These are phyloP conservation scores for Sarcophaga rosellei DNA, from an alignment of 2,888 invertebrate genomes.

Conservation along the genomic window DNA sequence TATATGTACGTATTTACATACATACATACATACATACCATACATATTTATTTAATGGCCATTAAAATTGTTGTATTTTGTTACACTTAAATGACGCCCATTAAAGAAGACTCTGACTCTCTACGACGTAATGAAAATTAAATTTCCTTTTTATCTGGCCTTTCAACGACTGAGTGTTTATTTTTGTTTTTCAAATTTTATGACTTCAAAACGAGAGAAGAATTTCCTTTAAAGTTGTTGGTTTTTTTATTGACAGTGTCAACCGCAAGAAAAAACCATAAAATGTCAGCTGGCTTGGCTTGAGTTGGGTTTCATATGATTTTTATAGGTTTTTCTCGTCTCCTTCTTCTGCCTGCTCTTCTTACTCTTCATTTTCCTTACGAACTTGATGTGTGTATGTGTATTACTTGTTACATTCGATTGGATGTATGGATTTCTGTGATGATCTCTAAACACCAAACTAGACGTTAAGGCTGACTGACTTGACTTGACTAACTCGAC, in stretches of 20 bases:
- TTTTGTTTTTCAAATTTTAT: background rate
- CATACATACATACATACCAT: background rate
- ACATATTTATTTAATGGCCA: background rate
- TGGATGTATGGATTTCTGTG: constrained; percentile 13
- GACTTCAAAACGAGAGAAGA: background rate
- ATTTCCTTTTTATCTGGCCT: background rate
- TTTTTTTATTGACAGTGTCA: background rate
- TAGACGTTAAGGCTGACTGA: background rate
- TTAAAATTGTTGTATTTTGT: background rate
- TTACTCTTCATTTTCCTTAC: background rate
- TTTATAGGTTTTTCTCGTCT: no score
- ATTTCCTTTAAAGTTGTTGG: background rate
- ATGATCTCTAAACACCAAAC: background rate
- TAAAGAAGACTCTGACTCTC: background rate
- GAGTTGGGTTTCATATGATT: background rate
- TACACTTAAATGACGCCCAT: background rate
- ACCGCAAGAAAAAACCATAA: background rate
- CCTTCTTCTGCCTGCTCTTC: no score
- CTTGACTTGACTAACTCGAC: no score
- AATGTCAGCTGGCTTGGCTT: background rate
- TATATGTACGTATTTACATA: no score
- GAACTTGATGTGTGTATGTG: no score
- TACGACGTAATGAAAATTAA: background rate
- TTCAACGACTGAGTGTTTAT: background rate
- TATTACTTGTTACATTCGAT: background rate